Conservation (phyloP, 2,113 vertebrate species). For the Octodon degus region DNA sequence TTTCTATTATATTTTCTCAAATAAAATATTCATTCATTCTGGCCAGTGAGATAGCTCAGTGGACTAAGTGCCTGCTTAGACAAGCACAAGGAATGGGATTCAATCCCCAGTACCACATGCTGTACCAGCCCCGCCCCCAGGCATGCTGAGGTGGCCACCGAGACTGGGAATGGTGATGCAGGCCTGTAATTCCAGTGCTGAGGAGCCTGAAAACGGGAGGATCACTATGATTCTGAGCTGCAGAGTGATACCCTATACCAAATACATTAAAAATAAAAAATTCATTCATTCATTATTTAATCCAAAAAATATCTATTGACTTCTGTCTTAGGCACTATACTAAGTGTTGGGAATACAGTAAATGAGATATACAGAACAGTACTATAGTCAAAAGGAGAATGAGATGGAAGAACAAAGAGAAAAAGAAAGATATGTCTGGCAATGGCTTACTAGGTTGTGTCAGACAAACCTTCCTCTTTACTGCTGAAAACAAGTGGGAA, state of each 20-base stretch:
- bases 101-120: too few species aligned
- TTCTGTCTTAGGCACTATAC: background rate
- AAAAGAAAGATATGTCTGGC: background rate
- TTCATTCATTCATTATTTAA: conserved; percentile 16
- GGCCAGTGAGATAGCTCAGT: too few species aligned
- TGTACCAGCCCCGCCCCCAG: too few species aligned
- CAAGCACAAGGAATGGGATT: too few species aligned
- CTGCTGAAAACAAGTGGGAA: conserved; percentile 9
- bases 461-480: background rate
- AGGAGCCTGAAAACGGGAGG: too few species aligned
- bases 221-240: too few species aligned
- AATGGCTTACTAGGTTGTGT: background rate
- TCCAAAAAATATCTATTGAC: background rate
- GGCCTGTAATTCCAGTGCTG: too few species aligned
- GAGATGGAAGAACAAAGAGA: background rate
- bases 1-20: conserved; percentile 20
- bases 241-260: too few species aligned
- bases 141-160: too few species aligned
- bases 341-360: background rate
- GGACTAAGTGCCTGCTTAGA: too few species aligned
- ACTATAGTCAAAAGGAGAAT: background rate
- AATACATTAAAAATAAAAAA: too few species aligned
- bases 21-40: conserved; percentile 32
- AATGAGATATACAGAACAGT: background rate
- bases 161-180: too few species aligned